Conservation (phyloP, 2,113 vertebrate species). For the Aramus guarauna region DNA sequence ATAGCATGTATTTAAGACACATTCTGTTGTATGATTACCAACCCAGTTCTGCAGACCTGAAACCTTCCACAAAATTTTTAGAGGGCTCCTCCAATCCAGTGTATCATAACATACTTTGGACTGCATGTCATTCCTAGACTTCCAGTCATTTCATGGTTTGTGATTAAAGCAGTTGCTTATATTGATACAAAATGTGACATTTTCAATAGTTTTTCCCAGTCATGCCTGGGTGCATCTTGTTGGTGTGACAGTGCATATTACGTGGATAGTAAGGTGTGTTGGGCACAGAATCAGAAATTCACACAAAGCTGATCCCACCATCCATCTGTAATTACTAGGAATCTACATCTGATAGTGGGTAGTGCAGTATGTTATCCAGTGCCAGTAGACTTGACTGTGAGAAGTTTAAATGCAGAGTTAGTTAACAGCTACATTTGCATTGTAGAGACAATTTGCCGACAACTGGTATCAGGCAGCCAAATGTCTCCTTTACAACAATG, state of each 20-base stretch:
- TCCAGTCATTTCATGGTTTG: not conserved
- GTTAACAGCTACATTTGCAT: not conserved
- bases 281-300: not conserved
- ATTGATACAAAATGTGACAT: not conserved
- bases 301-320: not conserved
- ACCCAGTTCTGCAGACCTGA: not conserved
- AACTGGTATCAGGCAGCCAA: conserved; percentile 30
- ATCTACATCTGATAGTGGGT: not conserved
- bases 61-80: not conserved
- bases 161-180: not conserved
- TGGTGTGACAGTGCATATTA: not conserved
- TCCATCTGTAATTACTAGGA: not conserved
- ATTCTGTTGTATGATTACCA: not conserved
- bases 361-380: not conserved
- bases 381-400: not conserved
- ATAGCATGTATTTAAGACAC: not conserved
- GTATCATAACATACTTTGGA: not conserved
- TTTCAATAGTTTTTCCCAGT: not conserved
- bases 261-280: not conserved
- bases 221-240: not conserved
- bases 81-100: not conserved
- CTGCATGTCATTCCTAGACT: not conserved
- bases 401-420: not conserved
- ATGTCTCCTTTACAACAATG: conserved; percentile 8
- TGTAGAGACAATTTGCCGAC: not conserved